These are phyloP conservation scores for Cremastinae sp. DNA, from an alignment of 2,888 invertebrate genomes.

Conservation along the genomic window DNA sequence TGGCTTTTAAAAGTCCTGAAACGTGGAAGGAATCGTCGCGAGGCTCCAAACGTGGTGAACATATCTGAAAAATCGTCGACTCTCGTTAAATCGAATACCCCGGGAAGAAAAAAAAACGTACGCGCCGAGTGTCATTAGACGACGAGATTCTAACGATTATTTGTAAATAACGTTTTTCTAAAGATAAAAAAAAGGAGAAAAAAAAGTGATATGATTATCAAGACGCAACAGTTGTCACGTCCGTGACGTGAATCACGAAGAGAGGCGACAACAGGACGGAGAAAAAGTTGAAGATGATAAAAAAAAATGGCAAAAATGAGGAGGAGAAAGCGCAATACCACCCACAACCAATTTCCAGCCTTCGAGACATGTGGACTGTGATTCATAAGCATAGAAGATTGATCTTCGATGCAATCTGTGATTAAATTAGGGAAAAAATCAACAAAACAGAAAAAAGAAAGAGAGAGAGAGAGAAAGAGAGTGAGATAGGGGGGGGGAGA, in stretches of 20 bases:
- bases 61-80: slow-evolving; percentile 8
- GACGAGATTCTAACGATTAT: slow-evolving; percentile 27
- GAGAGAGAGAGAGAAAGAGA: slow-evolving; percentile 27
- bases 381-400: slow-evolving; percentile 68
- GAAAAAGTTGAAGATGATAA: background rate
- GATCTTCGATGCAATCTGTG: slow-evolving; percentile 73
- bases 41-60: background rate
- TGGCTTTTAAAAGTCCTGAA: too few species aligned
- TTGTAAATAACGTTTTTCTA: slow-evolving; percentile 52
- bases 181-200: slow-evolving; percentile 15
- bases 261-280: background rate
- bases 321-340: slow-evolving; percentile 57
- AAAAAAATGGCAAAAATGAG: slow-evolving; percentile 27
- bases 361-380: slow-evolving; percentile 73
- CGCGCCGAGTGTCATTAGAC: background rate
- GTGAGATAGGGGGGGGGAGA: slow-evolving; percentile 23
- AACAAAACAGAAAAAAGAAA: slow-evolving; percentile 43
- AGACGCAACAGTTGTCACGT: slow-evolving; percentile 31
- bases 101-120: background rate
- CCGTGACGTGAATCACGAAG: slow-evolving; percentile 25
- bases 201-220: slow-evolving; percentile 14
- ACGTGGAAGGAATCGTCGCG: background rate
- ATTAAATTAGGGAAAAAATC: slow-evolving; percentile 65
- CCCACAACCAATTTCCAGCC: slow-evolving; percentile 62
- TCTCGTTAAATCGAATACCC: slow-evolving; percentile 3